Percentiles rank a stretch among this genome's conserved stretches.
These are phyloP conservation scores for Smittia aterrima DNA, from an alignment of 2,888 invertebrate species.

Conservation along the genomic window DNA sequence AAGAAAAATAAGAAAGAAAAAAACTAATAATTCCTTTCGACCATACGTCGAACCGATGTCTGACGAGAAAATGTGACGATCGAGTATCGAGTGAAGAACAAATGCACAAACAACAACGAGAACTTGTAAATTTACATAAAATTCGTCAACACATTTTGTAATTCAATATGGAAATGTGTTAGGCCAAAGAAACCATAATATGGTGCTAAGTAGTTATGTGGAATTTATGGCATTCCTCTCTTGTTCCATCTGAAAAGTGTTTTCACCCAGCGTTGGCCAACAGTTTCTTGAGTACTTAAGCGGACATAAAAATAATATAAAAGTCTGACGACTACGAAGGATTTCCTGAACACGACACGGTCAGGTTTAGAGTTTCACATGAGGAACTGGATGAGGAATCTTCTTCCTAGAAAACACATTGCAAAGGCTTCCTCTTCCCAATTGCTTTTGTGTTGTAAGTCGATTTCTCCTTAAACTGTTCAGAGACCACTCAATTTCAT, in stretches of 20 bases:
- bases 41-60: no score
- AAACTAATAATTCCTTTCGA: no score
- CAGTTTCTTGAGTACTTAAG: neutral
- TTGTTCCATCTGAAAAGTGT: constrained; percentile 8
- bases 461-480: neutral
- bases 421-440: neutral
- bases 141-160: constrained; percentile 26
- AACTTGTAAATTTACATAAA: neutral
- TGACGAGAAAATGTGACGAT: no score
- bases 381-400: neutral
- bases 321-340: neutral
- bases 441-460: neutral
- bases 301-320: neutral
- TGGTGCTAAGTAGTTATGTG: constrained; percentile 38
- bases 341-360: constrained; percentile 6
- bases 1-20: neutral
- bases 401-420: constrained; percentile 20
- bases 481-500: neutral
- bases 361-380: constrained; percentile 1
- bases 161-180: constrained; percentile 34
- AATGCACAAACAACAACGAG: neutral
- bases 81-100: neutral
- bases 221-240: constrained; percentile 22
- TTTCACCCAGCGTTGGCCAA: neutral
- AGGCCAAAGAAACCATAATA: constrained; percentile 33